Base-by-base conservation (phyloP, 2,888 invertebrate species). In the Cosmia pyralina region DNA sequence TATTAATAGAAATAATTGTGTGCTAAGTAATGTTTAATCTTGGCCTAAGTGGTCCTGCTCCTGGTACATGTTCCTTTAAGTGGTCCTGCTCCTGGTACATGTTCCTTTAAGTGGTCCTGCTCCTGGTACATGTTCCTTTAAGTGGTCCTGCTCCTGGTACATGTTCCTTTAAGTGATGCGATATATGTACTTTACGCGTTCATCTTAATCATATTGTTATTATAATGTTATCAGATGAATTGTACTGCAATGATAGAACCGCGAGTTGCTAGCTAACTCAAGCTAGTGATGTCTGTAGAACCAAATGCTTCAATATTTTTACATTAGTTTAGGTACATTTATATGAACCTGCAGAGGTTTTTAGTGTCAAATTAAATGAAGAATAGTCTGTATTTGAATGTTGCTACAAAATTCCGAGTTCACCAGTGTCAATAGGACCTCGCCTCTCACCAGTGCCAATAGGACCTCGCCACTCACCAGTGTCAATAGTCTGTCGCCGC, bases 151-250 rank as follows among this genome's bases (percentile, higher is more conserved):
- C 17, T 48, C 52, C 41, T 22, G 46, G 22, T 53, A 66, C 28
- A 34, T 64, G 59, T 67, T 75, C 52, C 69, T 69, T 13, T 19
- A 41, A 13, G 28, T 62, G 52, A 48, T 44, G 52, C 62, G 44
- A 34, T 38, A 55, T 22, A 53, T n/a, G 53, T 38, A 38, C 38
- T 4, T 60, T 41, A 41, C 58, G 17, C 48, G 17, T 75, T 79
- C 74, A 82, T 79, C 60, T 69, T 58, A 72, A 70, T 72, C 68
- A 68, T 81, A 78, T 76, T 48, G 22, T 70, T 50, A 52, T 77
- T 46, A 81, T 81, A 81, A 72, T 78, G 68, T 68, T 67, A 72
- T 72, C 22, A 53, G 41, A 74, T 83, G 74, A 72, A 74, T 48
- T 38, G 55, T 38, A 60, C 34, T 46, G 28, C 46, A 50, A n/a